Evolutionary conservation across 37 sponge, comb jelly and placozoan species (phyloP), one percentile per base, ranked within the genome.

Genomic region (Chondrilla cf. caribensis): DNA sequence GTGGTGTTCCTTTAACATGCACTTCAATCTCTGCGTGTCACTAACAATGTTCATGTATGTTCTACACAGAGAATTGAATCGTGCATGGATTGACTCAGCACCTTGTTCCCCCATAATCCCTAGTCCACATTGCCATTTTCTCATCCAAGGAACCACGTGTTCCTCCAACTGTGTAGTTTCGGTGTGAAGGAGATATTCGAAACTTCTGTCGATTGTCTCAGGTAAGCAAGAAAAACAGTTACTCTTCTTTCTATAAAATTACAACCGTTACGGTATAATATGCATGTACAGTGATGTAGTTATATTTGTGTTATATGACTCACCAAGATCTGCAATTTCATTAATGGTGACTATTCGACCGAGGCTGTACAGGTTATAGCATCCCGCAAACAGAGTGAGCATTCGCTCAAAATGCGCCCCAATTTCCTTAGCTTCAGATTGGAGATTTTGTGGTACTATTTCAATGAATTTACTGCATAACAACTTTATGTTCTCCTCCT

Each of bases 151-250:
- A 2, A 73, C 76, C 0, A 42, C 76, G 36, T 73, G 76, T 19
- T 73, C 76, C 43, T 73, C 76, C 76, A 73, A 42, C 38, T 38
- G 44, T 73, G 76, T 3, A 73, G 41, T 25, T 73, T 73, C 15
- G 76, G 76, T 40, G 76, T 73, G 18, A 73, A 39, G 24, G 42
- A 39, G 11, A 24, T 4, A 40, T 37, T 18, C 1, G 42, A 14
- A 14, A 47, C 11, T 47, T 14, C 51, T 14, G 51, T 39, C 2
- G 44, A 1, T 9, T 73, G 43, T 3, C 76, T 37, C n/a, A 36
- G 36, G 44, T 24, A 73, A 2, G 14, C 24, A 2, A 73, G 44
- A 21, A 73, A 73, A 11, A 39, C n/a, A 11, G 0, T n/a, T 37
- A 73, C 76, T 2, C 22, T 73, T 18, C 6, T 38, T 1, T 37